phyloP scores from a whole-genome alignment of 2,888 invertebrate species.

The Ennomos erosarius region DNA sequence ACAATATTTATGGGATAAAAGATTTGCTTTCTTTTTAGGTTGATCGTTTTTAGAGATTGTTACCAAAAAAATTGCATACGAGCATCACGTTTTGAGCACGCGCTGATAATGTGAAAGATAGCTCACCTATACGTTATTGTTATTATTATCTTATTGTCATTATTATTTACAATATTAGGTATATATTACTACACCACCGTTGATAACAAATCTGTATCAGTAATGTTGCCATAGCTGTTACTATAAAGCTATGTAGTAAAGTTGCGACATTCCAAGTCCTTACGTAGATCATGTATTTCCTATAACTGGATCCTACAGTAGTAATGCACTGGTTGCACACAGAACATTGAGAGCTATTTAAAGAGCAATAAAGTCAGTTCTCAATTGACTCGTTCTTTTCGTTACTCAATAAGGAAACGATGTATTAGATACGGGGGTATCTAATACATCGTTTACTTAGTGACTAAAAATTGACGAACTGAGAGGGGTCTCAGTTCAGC shows the following conservation, averaged over 20 bases:
- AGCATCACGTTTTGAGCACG: constrained; percentile 40
- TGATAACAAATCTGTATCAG: too few species aligned
- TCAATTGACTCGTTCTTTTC: constrained; percentile 28
- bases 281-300: too few species aligned
- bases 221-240: too few species aligned
- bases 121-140: constrained; percentile 26
- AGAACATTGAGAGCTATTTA: constrained; percentile 16
- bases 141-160: constrained; percentile 9
- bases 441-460: too few species aligned
- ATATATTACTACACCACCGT: constrained; percentile 5
- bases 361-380: constrained; percentile 13
- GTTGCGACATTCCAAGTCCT: too few species aligned
- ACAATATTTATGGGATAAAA: too few species aligned
- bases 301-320: neutral
- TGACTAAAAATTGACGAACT: too few species aligned
- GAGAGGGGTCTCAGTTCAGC: constrained; percentile 37
- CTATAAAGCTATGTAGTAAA: too few species aligned
- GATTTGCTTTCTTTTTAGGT: too few species aligned
- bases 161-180: constrained; percentile 35
- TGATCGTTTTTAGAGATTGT: too few species aligned
- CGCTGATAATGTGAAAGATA: constrained; percentile 42
- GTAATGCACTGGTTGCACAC: constrained; percentile 7
- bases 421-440: constrained; percentile 38
- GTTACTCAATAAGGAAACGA: constrained; percentile 47
- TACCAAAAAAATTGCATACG: too few species aligned